These are phyloP conservation scores for Synergus laeviventris DNA, from an alignment of 2,888 invertebrate species.

Conservation along the genomic window DNA sequence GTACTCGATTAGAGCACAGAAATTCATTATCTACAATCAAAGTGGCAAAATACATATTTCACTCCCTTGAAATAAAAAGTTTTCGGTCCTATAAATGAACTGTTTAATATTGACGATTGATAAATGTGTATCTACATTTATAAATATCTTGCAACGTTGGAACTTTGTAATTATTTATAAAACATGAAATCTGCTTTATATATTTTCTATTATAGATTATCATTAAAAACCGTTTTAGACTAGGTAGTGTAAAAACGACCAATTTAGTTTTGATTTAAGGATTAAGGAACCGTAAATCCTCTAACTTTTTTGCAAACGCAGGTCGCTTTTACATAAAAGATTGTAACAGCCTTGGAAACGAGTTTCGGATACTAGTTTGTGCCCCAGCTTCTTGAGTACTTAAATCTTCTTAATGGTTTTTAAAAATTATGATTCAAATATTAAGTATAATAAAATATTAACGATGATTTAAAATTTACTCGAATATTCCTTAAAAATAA, in stretches of 20 bases:
- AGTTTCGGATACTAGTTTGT: slow-evolving; percentile 32
- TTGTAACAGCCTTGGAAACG: slow-evolving; percentile 36
- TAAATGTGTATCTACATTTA: not conserved
- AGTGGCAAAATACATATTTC: too few species aligned
- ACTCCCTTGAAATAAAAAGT: too few species aligned
- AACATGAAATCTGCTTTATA: too few species aligned
- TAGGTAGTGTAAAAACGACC: slow-evolving; percentile 12
- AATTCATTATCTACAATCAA: too few species aligned
- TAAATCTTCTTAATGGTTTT: slow-evolving; percentile 24
- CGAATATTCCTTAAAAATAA: not conserved
- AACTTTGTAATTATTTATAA: not conserved
- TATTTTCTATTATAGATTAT: too few species aligned
- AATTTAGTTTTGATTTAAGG: slow-evolving; percentile 17
- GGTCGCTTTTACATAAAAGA: slow-evolving; percentile 38
- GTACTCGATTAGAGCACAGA: too few species aligned
- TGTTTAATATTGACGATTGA: too few species aligned
- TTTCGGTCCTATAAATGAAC: too few species aligned
- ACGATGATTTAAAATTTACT: not conserved
- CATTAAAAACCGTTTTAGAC: not conserved
- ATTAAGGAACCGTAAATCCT: not conserved
- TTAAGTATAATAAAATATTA: not conserved
- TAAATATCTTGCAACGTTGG: not conserved
- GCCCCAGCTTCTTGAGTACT: slow-evolving; percentile 4
- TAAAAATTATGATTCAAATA: not conserved
- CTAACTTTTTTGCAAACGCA: not conserved